Conservation (phyloP, 2,888 invertebrate genomes). For the Glyphotaelius pellucidus region DNA sequence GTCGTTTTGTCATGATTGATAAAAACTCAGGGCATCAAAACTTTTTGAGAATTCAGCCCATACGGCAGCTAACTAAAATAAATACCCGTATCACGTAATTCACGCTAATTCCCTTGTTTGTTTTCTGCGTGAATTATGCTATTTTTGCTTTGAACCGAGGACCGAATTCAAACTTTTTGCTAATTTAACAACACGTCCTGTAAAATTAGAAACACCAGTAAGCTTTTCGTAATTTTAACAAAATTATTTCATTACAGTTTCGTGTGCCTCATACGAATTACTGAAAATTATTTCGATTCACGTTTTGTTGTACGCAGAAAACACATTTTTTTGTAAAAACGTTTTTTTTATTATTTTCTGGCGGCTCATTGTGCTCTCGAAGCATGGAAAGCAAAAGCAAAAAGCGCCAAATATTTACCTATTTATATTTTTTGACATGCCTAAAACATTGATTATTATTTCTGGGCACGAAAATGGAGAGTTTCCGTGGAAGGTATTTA, state of each 20-base stretch:
- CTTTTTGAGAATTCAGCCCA: not conserved
- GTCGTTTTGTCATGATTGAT: not conserved
- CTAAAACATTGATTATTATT: no score
- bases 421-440: no score
- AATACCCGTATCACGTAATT: constrained; percentile 34
- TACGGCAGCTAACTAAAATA: not conserved
- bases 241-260: constrained; percentile 2
- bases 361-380: no score
- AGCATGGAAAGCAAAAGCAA: no score
- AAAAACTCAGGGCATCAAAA: not conserved
- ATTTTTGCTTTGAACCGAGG: not conserved
- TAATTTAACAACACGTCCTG: constrained; percentile 16
- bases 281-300: not conserved
- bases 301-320: not conserved
- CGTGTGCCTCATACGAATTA: not conserved
- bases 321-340: no score
- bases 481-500: no score
- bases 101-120: constrained; percentile 16
- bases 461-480: no score
- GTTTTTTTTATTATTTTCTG: no score
- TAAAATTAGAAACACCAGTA: not conserved
- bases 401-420: no score
- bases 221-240: not conserved
- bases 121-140: constrained; percentile 4
- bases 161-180: constrained; percentile 3